These are phyloP conservation scores for Poeciliopsis occidentalis DNA, from an alignment of 2,113 vertebrate genomes.

Conservation along the genomic window DNA sequence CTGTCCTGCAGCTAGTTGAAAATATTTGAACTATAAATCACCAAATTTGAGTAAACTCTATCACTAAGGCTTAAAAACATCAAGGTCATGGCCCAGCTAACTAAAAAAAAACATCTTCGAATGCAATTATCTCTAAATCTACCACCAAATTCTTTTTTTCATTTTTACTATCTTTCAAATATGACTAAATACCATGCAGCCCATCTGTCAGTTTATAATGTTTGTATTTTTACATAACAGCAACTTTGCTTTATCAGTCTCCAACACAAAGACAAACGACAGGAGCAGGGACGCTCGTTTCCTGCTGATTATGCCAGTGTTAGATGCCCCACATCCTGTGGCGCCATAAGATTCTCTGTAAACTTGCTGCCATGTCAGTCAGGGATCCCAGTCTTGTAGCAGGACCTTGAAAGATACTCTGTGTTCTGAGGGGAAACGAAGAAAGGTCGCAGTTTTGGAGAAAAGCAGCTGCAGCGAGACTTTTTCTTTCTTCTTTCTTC, in stretches of 20 bases:
- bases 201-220: background rate
- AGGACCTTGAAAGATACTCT: constrained; percentile 37
- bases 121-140: background rate
- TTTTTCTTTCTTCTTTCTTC: constrained; percentile 10
- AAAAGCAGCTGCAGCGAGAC: constrained; percentile 29
- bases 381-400: constrained; percentile 22
- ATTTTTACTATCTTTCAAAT: background rate
- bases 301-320: constrained; percentile 64
- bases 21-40: background rate
- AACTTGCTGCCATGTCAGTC: constrained; percentile 56
- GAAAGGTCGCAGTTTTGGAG: constrained; percentile 49
- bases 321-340: constrained; percentile 57
- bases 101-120: background rate
- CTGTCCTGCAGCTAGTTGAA: background rate
- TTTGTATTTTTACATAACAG: background rate
- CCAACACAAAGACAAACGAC: constrained; percentile 27
- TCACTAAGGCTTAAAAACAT: background rate
- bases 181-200: background rate
- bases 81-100: background rate
- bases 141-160: background rate
- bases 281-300: constrained; percentile 51
- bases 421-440: constrained; percentile 16
- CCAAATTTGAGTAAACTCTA: background rate
- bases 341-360: constrained; percentile 11
- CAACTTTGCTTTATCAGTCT: constrained; percentile 57